Evolutionary conservation across 2,797 vertebrate species (phyloP).

Genomic region (Sebastiscus albofasciatus): DNA sequence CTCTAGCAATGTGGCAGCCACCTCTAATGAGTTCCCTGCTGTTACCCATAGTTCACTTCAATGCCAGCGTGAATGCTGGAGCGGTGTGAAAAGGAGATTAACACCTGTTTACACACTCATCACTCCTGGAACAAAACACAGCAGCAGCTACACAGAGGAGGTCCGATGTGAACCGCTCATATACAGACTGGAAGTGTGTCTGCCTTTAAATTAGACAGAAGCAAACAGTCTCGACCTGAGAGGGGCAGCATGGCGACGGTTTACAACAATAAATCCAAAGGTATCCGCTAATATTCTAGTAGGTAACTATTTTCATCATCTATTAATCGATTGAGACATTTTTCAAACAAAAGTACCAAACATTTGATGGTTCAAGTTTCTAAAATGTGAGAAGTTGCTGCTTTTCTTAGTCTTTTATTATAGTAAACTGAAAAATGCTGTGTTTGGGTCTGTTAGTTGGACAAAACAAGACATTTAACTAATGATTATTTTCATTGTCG

Average conservation of each 20-base stretch:
- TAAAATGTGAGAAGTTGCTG: not conserved
- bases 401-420: not conserved
- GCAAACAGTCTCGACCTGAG: not conserved
- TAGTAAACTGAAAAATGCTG: not conserved
- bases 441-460: too few relatives aligned
- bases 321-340: not conserved
- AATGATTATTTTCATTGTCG: not conserved
- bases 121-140: conserved; percentile 10
- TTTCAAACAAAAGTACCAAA: not conserved
- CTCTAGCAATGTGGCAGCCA: conserved; percentile 17
- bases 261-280: not conserved
- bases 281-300: not conserved
- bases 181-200: not conserved
- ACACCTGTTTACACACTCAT: conserved; percentile 38
- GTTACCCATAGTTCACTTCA: conserved; percentile 22
- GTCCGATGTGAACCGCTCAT: not conserved
- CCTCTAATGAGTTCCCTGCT: conserved; percentile 39
- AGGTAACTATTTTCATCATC: not conserved
- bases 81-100: conserved; percentile 42
- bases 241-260: not conserved
- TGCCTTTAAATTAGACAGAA: conserved; percentile 8
- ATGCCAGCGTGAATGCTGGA: not conserved
- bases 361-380: not conserved
- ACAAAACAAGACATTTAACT: too few relatives aligned
- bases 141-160: not conserved